phyloP scores from a whole-genome alignment of 1,140 invertebrate genomes.

The Heliothis virescens region DNA sequence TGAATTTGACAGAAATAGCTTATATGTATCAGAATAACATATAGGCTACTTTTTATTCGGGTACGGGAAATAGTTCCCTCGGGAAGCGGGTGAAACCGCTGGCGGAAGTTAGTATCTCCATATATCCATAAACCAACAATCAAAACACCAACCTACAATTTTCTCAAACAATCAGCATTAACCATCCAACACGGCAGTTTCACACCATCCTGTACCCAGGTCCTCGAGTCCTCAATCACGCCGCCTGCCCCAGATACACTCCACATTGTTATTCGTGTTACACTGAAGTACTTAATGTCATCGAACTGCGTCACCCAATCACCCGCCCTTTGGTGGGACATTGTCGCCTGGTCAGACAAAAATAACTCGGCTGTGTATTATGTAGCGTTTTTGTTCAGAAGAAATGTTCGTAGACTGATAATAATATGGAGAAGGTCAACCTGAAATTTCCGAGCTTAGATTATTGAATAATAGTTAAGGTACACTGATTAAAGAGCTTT shows the following conservation, averaged over 20 bases:
- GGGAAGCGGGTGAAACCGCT: no score
- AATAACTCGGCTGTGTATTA: background rate
- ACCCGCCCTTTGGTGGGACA: conserved; percentile 1
- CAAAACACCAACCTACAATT: no score
- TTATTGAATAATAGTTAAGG: no score
- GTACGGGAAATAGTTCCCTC: no score
- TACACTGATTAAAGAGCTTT: no score
- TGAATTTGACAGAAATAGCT: no score
- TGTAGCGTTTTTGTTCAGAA: background rate
- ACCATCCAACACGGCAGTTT: no score
- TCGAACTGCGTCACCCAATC: background rate
- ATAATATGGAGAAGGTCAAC: background rate
- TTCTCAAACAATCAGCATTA: no score
- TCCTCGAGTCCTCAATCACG: conserved; percentile 30
- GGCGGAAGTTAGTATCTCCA: no score
- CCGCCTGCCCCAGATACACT: conserved; percentile 57
- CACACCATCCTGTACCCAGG: conserved; percentile 10
- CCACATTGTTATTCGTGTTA: conserved; percentile 63
- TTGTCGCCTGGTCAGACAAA: background rate
- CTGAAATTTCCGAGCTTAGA: no score
- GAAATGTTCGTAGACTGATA: background rate
- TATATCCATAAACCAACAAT: background rate
- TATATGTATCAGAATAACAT: no score
- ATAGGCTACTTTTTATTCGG: no score
- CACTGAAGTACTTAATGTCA: conserved; percentile 77